A percentile compares a stretch with the other conserved stretches of the same genome.
These are phyloP conservation scores for Dermochelys coriacea DNA, from an alignment of 2,797 vertebrate species.

Conservation along the genomic window DNA sequence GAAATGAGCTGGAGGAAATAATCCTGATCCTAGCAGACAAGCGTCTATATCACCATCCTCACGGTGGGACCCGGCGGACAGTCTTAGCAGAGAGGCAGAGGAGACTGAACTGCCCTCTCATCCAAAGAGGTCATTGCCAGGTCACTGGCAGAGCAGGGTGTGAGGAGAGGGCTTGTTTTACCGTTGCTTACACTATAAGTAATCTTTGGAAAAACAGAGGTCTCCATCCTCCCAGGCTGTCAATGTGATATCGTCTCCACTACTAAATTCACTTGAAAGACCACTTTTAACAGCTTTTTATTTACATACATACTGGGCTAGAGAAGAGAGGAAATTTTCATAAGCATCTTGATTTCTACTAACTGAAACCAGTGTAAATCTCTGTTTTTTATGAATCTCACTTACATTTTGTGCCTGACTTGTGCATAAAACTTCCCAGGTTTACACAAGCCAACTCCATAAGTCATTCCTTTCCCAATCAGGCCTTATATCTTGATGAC, in stretches of 20 bases:
- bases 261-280: rapidly evolving
- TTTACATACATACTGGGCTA: slow-evolving; percentile 21
- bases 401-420: slow-evolving; percentile 77
- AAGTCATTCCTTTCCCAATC: slow-evolving; percentile 76
- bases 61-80: rapidly evolving
- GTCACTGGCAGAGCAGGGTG: background rate
- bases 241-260: background rate
- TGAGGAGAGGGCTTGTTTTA: background rate
- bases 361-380: slow-evolving; percentile 68
- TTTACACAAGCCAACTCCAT: slow-evolving; percentile 76
- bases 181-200: background rate
- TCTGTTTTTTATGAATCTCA: slow-evolving; percentile 75
- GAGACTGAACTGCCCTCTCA: background rate
- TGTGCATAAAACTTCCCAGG: slow-evolving; percentile 80
- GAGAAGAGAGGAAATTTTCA: slow-evolving; percentile 56
- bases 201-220: background rate
- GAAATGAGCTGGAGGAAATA: background rate
- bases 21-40: background rate
- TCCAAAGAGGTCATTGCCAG: background rate
- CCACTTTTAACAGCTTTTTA: background rate
- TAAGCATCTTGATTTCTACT: slow-evolving; percentile 60
- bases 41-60: background rate
- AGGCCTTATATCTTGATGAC: slow-evolving; percentile 80
- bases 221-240: rapidly evolving
- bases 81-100: background rate